Evolutionary conservation across 2,797 vertebrate species (phyloP), one percentile per base, ranked within the genome.

Genomic region (Bovichtus diacanthus): DNA sequence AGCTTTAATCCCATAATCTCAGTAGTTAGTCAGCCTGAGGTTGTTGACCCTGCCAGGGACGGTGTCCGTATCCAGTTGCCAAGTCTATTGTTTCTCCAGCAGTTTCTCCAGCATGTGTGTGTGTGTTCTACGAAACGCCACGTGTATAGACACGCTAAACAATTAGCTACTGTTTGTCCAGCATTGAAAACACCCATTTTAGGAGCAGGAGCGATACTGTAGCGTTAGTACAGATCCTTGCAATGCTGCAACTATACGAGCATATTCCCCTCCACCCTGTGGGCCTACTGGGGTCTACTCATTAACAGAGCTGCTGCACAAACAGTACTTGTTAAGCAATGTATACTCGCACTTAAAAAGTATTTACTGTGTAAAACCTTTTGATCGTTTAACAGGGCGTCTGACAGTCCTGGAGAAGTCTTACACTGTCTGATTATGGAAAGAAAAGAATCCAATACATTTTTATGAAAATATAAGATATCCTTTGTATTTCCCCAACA

Each of bases 1-100:
- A 92, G 80, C 83, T 74, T 16, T 94, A 94, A 94, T 95, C 90
- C 74, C 59, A 75, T 95, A 93, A 95, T 93, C 94, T 92, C 64
- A 73, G 59, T 47, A 43, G 82, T 83, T 76, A 79, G 80, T 82
- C 75, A 80, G 61, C 58, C 43, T 16, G 19, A 16, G 65, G 50
- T 63, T 68, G 53, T 75, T 46, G n/a, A 34, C 12, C 58, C 18
- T 23, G 29, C 19, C 11, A 9, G 15, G 3, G n/a, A 9, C 39
- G 27, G 15, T 44, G 49, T 4, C 53, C 6, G 59, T 55, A 13
- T 16, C 6, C 15, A 0, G 0, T 23, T 19, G 21, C 11, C 27
- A 39, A 39, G 13, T 38, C 55, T 31, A 31, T 31, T 34, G 27
- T 10, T 8, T 19, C 46, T 67, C 8, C n/a, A 47, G 18, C 23